These are phyloP conservation scores for Hirtodrosophila cameraria DNA, from an alignment of 2,888 invertebrate species.

Conservation along the genomic window DNA sequence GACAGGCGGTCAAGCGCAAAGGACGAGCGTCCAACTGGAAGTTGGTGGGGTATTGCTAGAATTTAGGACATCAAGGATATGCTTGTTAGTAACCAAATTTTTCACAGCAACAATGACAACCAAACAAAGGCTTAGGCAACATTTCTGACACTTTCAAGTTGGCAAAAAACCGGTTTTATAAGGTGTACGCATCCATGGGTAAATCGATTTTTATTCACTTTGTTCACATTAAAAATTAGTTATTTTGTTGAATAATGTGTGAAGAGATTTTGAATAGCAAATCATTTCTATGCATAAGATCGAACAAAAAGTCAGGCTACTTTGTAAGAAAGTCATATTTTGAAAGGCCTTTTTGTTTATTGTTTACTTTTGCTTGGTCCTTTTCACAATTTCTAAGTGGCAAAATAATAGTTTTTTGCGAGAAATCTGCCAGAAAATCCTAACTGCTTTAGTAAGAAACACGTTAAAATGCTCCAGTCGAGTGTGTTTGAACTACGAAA, in stretches of 20 bases:
- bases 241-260: constrained; percentile 6
- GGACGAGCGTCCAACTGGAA: constrained; percentile 66
- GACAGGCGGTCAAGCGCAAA: constrained; percentile 71
- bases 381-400: too few species aligned
- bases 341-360: too few species aligned
- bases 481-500: too few species aligned
- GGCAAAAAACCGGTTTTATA: constrained; percentile 13
- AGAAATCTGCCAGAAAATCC: too few species aligned
- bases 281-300: background rate
- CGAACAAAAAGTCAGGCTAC: too few species aligned
- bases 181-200: constrained; percentile 20
- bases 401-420: too few species aligned
- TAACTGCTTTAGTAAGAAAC: too few species aligned
- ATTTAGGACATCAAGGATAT: constrained; percentile 53
- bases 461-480: too few species aligned
- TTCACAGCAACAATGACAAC: constrained; percentile 31
- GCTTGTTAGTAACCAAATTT: constrained; percentile 67
- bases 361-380: too few species aligned
- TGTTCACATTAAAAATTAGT: constrained; percentile 10
- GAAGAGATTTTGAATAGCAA: constrained; percentile 1
- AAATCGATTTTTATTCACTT: constrained; percentile 39
- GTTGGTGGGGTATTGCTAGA: constrained; percentile 4
- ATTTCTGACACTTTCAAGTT: constrained; percentile 52
- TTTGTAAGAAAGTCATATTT: too few species aligned
- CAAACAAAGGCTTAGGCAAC: constrained; percentile 7